Percentiles rank a stretch among this genome's conserved stretches.
phyloP scores from a whole-genome alignment of 2,888 invertebrate genomes.

The Drosophila nigritarsus region DNA sequence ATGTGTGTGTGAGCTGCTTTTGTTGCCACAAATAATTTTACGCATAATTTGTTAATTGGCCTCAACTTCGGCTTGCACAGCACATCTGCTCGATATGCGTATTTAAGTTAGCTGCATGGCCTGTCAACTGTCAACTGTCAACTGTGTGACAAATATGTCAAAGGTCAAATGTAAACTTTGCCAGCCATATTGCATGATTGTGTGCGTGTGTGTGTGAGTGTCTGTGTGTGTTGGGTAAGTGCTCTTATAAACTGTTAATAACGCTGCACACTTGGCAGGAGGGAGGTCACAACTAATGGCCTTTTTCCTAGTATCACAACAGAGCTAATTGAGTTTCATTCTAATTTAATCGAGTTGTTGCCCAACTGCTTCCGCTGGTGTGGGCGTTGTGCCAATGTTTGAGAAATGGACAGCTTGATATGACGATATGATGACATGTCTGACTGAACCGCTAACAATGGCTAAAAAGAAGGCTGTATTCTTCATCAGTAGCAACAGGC shows the following conservation, averaged over 20 bases:
- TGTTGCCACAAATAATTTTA: slow-evolving; percentile 12
- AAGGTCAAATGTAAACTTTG: slow-evolving; percentile 61
- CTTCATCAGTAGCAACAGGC: neutral
- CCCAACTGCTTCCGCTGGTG: slow-evolving; percentile 44
- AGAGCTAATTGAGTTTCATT: slow-evolving; percentile 56
- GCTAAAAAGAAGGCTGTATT: neutral
- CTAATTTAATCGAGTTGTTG: slow-evolving; percentile 21
- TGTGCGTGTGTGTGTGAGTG: neutral
- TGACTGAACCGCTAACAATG: neutral
- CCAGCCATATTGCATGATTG: slow-evolving; percentile 16
- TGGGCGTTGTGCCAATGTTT: slow-evolving; percentile 54
- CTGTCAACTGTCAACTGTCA: slow-evolving; percentile 16
- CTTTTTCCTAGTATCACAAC: slow-evolving; percentile 1
- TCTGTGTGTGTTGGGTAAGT: slow-evolving; percentile 5
- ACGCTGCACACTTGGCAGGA: neutral
- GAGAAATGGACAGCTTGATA: slow-evolving; percentile 30
- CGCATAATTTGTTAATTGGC: slow-evolving; percentile 20
- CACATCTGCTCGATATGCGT: neutral
- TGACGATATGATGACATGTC: slow-evolving; percentile 1
- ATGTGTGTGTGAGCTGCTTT: neutral
- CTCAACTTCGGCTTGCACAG: slow-evolving; percentile 11
- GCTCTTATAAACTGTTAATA: slow-evolving; percentile 17
- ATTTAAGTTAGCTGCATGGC: slow-evolving; percentile 7
- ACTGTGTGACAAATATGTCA: slow-evolving; percentile 36
- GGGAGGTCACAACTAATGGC: slow-evolving; percentile 21